phyloP scores from a whole-genome alignment of 2,113 vertebrate genomes.

The Pholis gunnellus region DNA sequence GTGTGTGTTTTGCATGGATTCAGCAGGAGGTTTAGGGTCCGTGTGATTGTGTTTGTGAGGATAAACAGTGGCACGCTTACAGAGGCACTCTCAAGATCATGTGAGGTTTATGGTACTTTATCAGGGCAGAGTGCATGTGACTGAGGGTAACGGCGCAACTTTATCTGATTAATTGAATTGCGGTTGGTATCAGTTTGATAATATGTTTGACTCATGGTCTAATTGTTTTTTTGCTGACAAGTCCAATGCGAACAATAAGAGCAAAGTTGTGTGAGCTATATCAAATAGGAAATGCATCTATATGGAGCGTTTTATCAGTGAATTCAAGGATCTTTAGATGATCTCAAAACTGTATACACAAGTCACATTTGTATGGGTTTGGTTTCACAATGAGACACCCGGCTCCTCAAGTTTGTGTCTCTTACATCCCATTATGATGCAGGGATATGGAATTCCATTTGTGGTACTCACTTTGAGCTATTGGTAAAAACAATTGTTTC shows the following conservation, averaged over 20 bases:
- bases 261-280: background rate
- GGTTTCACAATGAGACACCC: background rate
- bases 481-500: background rate
- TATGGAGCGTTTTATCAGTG: background rate
- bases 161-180: background rate
- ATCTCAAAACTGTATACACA: background rate
- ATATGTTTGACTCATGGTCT: background rate
- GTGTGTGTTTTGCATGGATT: background rate
- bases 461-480: background rate
- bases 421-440: background rate
- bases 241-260: background rate
- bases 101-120: conserved; percentile 24
- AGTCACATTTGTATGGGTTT: background rate
- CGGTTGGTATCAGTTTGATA: background rate
- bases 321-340: background rate
- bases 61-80: background rate
- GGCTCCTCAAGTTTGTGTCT: background rate
- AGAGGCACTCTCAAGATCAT: background rate
- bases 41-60: background rate
- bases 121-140: conserved; percentile 10
- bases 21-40: background rate
- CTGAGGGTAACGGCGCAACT: background rate
- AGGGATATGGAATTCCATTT: background rate
- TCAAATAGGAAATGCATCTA: background rate
- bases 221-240: background rate